Conservation (phyloP, 2,888 invertebrate species). For the Leptopterna dolabrata region DNA sequence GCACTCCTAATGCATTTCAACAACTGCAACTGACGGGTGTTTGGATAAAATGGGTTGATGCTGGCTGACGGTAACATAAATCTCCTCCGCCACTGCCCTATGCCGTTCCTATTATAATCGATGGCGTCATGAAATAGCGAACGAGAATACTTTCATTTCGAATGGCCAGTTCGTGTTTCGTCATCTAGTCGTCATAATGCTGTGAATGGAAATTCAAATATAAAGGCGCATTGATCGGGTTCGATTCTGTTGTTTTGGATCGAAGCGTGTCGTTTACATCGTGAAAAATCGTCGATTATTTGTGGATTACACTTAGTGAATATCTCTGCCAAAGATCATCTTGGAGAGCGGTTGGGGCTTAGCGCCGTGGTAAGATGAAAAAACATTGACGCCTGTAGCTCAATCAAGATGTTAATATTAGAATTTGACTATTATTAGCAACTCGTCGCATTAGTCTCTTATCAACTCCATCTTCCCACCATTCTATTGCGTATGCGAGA, state of each 20-base stretch:
- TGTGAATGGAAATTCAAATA: background rate
- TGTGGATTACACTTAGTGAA: background rate
- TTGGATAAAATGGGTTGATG: background rate
- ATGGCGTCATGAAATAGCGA: background rate
- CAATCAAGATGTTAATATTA: slow-evolving; percentile 52
- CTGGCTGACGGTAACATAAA: background rate
- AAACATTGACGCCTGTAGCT: slow-evolving; percentile 50
- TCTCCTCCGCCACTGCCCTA: background rate
- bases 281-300: background rate
- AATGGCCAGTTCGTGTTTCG: background rate
- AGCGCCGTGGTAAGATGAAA: background rate
- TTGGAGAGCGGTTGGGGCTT: background rate
- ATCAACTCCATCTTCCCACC: slow-evolving; percentile 43
- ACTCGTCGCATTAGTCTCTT: slow-evolving; percentile 14
- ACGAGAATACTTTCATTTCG: background rate
- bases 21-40: background rate
- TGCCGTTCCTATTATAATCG: background rate
- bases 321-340: background rate
- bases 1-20: background rate
- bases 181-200: background rate
- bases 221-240: background rate
- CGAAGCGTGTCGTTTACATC: background rate
- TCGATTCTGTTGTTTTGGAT: background rate
- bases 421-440: slow-evolving; percentile 38
- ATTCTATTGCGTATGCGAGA: slow-evolving; percentile 2